These are phyloP conservation scores for Eurystomus gularis DNA, from an alignment of 2,113 vertebrate species.

Conservation along the genomic window DNA sequence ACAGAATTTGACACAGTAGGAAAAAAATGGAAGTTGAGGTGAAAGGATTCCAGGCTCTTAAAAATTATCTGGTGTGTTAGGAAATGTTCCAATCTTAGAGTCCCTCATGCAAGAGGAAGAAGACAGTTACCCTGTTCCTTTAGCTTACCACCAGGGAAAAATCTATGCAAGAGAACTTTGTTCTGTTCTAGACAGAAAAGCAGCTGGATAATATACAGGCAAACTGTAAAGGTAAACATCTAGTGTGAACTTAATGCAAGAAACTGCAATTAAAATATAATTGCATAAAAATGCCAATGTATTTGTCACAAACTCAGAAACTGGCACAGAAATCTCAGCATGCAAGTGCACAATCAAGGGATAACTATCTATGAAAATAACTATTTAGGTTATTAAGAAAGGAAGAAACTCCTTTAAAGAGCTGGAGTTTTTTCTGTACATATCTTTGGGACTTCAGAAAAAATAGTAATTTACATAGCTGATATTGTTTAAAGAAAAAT, in stretches of 20 bases:
- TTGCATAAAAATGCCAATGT: neutral
- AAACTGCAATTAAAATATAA: neutral
- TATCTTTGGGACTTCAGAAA: neutral
- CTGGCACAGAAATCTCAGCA: neutral
- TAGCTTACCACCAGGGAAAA: neutral
- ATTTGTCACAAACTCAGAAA: neutral
- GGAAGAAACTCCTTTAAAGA: neutral
- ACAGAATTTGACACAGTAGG: neutral
- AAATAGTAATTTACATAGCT: neutral
- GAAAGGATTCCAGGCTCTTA: neutral
- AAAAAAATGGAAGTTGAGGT: neutral
- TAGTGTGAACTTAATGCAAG: neutral
- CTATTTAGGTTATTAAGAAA: neutral
- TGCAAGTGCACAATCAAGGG: neutral
- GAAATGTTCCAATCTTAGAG: neutral
- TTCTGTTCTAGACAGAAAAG: neutral
- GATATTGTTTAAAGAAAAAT: constrained; percentile 18
- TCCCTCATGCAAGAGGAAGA: neutral
- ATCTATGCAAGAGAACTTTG: neutral
- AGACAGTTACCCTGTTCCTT: neutral
- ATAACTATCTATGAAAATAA: neutral
- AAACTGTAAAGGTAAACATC: no score
- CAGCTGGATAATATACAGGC: neutral
- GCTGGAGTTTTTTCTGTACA: neutral
- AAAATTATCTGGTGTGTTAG: neutral